Evolutionary conservation across 2,888 invertebrate genomes (phyloP), one percentile per base, ranked within the genome.

Genomic region (Dendrolimus houi): DNA sequence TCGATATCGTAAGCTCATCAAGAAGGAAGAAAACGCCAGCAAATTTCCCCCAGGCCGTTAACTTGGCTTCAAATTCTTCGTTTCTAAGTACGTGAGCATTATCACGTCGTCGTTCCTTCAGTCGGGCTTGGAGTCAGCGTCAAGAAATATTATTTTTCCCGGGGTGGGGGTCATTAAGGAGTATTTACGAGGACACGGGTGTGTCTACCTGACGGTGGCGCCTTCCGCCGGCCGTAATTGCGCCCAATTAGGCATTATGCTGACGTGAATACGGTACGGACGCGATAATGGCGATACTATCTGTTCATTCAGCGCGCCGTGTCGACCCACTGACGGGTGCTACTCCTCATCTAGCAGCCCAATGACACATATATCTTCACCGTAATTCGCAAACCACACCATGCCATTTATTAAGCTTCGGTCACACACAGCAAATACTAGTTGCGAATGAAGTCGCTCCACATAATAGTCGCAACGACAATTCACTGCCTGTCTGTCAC

Each of bases 201-300:
- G 78, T 72, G 75, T 81, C 84, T 83, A 88, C 88, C 88, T 88
- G 87, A 83, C 85, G 83, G 75, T 74, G 81, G 78, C 68, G 81
- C 81, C 83, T 83, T 84, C 83, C 81, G 75, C 78, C 79, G 81
- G 72, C 74, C 79, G 85, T 90, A 89, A 90, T 89, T 89, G 87
- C 81, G 80, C 81, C 87, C 89, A 90, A 90, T 90, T 90, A 90
- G 87, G 81, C 84, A 87, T 90, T 86, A 88, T 84, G 89, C 89
- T 89, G 88, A 90, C 88, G 86, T 85, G 86, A 87, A 88, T 87
- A 84, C 81, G 83, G 83, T 83, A 80, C 82, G 81, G 81, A 79
- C 81, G 85, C 83, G 82, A 83, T 87, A 87, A 87, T 83, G 79
- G 83, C 74, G 87, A 87, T 87, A 83, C 81, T 85, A 89, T 88